Base-by-base conservation (phyloP, 2,113 vertebrate genomes). In the Enhydra lutris region DNA sequence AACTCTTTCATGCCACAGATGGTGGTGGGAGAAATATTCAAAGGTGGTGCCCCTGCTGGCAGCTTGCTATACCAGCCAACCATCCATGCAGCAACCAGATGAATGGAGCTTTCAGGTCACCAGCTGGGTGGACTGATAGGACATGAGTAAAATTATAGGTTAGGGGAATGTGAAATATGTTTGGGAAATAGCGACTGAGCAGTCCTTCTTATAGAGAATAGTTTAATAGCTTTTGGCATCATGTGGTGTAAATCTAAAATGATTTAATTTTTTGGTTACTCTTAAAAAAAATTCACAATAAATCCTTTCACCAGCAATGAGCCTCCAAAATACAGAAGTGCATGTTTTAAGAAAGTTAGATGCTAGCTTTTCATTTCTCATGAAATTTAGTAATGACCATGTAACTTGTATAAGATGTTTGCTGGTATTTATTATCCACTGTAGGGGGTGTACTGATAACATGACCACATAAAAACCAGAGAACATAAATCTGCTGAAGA, bases 311-410 rank as follows among this genome's bases (percentile, higher is more conserved):
- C 13, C 18, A 93, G 36, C 14, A 93, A 91, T 50, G 23, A 93
- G 36, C 31, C 95, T 2, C 94, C 84, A 71, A 71, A 91, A 82
- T 18, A 67, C 7, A 84, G 63, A 82, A 61, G 11, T 59, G 1
- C 0, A 84, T 23, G 47, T 73, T 96, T 95, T 74, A 89, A 87
- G 20, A 96, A 86, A 90, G 13, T 61, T 67, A 73, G 45, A 17
- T 45, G 63, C 7, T 88, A 55, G 36, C 42, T 94, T 97, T 94
- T 15, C 36, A 91, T 96, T 97, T 90, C 34, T 90, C 36, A 57
- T 45, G 67, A 92, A 86, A 95, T 71, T 59, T 36, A 86, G 31
- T 73, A 11, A 84, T 88, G 63, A 92, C 67, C 39, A 82, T 52
- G 10, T 78, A 55, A 81, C 2, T 39, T 82, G 12, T n/a, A 57